Evolutionary conservation across 2,797 vertebrate genomes (phyloP).

Genomic region (Sardinella longiceps): DNA sequence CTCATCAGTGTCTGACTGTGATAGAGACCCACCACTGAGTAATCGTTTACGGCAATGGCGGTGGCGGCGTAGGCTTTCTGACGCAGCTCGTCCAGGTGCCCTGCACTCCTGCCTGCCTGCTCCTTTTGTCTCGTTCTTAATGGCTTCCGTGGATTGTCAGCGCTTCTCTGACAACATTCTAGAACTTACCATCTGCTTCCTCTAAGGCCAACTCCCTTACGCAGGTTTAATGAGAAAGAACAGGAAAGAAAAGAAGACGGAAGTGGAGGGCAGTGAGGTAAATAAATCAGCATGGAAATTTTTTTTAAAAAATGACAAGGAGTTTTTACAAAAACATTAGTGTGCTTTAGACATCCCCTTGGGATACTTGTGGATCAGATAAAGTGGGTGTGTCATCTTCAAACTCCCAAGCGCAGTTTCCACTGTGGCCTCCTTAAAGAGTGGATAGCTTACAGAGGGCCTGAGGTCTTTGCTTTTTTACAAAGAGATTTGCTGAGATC

Average conservation of each 20-base stretch:
- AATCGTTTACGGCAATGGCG: conserved; percentile 8
- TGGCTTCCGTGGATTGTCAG: conserved; percentile 50
- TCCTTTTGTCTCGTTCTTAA: conserved; percentile 39
- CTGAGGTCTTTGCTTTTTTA: not conserved
- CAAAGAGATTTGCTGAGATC: not conserved
- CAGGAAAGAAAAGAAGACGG: conserved; percentile 8
- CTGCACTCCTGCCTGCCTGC: conserved; percentile 8
- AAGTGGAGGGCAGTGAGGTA: conserved; percentile 7
- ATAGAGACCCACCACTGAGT: conserved; percentile 22
- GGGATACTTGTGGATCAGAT: not conserved
- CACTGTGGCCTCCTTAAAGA: too few relatives aligned
- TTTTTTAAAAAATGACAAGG: not conserved
- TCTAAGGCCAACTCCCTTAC: conserved; percentile 42
- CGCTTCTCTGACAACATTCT: conserved; percentile 42
- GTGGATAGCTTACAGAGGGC: not conserved
- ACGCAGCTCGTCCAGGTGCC: conserved; percentile 36
- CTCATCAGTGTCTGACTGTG: conserved; percentile 37
- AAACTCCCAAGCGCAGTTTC: not conserved
- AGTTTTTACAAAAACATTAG: conserved; percentile 1
- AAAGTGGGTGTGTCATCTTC: not conserved
- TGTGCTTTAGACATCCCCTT: not conserved
- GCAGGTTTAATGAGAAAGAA: conserved; percentile 20
- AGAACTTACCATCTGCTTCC: conserved; percentile 58
- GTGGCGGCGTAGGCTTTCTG: not conserved
- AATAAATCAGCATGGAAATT: not conserved